These are phyloP conservation scores for Parazoanthus darwini DNA, from an alignment of 92 coral and sea anemone species.

Conservation along the genomic window DNA sequence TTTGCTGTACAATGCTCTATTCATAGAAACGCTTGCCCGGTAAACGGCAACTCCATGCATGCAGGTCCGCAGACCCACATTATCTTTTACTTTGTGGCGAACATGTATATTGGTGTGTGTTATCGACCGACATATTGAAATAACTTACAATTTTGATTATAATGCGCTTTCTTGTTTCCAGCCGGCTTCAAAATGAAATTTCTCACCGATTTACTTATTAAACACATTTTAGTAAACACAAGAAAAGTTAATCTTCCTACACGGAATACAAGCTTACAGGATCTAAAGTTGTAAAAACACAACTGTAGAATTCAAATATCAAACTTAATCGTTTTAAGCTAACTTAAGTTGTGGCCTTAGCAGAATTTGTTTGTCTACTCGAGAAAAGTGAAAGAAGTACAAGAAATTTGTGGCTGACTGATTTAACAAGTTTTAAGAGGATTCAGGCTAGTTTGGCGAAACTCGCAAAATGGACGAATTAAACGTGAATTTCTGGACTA, in stretches of 20 bases:
- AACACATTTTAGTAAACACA: conserved; percentile 9
- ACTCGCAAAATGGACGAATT: not conserved
- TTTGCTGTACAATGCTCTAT: not conserved
- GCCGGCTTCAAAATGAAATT: not conserved
- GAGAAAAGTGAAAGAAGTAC: not conserved
- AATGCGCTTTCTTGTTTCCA: not conserved
- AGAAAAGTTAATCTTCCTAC: not conserved
- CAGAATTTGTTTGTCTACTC: not conserved
- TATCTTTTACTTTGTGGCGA: not conserved
- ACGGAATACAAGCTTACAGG: not conserved
- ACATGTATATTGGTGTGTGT: too few species aligned
- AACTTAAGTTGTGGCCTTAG: not conserved
- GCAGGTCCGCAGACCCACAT: not conserved
- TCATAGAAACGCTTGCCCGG: conserved; percentile 7
- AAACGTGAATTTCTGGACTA: not conserved
- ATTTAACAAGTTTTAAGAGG: not conserved
- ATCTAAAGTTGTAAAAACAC: not conserved
- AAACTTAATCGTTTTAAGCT: not conserved
- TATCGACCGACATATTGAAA: not conserved
- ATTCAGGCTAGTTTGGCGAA: not conserved
- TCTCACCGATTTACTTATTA: conserved; percentile 2
- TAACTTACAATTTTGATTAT: not conserved
- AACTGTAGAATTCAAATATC: not conserved
- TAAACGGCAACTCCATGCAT: not conserved
- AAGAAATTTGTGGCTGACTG: not conserved